Percentiles rank a stretch among this genome's conserved stretches.
Conservation (phyloP, 1,140 invertebrate species). For the Zaprionus inermis region DNA sequence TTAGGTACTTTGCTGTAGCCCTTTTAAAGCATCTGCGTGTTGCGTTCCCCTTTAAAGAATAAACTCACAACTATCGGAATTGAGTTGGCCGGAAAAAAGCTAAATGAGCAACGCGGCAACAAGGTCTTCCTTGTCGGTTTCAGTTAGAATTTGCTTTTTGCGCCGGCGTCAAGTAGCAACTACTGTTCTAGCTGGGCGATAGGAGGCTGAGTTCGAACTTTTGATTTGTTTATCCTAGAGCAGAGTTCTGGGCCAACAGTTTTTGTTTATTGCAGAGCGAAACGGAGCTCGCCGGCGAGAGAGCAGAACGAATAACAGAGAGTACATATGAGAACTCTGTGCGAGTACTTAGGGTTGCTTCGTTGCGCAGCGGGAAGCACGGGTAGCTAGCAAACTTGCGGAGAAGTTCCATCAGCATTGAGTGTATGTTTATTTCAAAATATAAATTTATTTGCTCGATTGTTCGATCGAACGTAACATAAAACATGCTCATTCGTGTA, state of each 20-base stretch:
- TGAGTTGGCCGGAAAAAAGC: background rate
- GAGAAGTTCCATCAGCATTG: background rate
- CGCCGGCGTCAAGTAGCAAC: slow-evolving; percentile 43
- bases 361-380: background rate
- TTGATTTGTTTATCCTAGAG: slow-evolving; percentile 71
- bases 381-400: slow-evolving; percentile 19
- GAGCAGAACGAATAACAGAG: slow-evolving; percentile 14
- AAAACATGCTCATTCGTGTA: background rate
- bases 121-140: slow-evolving; percentile 20
- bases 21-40: background rate
- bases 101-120: background rate
- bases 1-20: background rate
- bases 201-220: slow-evolving; percentile 26
- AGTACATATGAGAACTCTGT: slow-evolving; percentile 7
- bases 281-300: slow-evolving; percentile 55
- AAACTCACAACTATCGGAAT: background rate
- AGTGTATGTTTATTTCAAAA: slow-evolving; percentile 1
- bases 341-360: slow-evolving; percentile 11
- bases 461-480: background rate
- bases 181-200: slow-evolving; percentile 19
- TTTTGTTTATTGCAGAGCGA: slow-evolving; percentile 69
- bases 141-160: slow-evolving; percentile 29
- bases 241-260: slow-evolving; percentile 22
- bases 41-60: background rate
- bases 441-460: background rate